Percentiles rank a stretch among this genome's conserved stretches.
Conservation (phyloP, 1,140 invertebrate genomes). For the Andricus grossulariae region DNA sequence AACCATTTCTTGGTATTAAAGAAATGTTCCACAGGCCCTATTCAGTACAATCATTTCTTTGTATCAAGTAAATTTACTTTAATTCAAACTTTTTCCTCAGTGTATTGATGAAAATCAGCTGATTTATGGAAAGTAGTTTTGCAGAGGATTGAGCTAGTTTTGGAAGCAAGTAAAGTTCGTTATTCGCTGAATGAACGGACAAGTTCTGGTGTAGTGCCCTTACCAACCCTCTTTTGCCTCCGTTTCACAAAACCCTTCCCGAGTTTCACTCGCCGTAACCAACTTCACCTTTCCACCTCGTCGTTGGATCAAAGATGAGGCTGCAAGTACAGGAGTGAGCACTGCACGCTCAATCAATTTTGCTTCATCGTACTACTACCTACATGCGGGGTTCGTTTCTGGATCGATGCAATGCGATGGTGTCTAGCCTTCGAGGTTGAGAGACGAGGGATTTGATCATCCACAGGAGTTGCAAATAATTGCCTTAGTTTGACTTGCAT, state of each 20-base stretch:
- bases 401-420: not conserved
- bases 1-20: too few relatives aligned
- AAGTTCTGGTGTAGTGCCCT: not conserved
- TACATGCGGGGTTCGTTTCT: not conserved
- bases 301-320: conserved; percentile 16
- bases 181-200: conserved; percentile 2
- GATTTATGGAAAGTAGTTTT: too few relatives aligned
- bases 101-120: too few relatives aligned
- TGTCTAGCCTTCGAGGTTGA: not conserved
- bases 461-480: conserved; percentile 15
- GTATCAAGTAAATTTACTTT: too few relatives aligned
- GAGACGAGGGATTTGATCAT: conserved; percentile 13
- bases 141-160: too few relatives aligned
- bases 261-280: not conserved
- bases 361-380: not conserved
- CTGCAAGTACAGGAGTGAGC: conserved; percentile 12
- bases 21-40: too few relatives aligned
- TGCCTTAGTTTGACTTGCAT: conserved; percentile 15
- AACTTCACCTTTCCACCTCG: conserved; percentile 14
- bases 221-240: conserved; percentile 3
- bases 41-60: too few relatives aligned
- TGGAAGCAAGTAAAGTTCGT: not conserved
- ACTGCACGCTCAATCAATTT: conserved; percentile 22
- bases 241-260: not conserved
- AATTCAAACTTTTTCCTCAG: too few relatives aligned